These are phyloP conservation scores for Drosophila eugracilis DNA, from an alignment of 1,140 invertebrate species.

Conservation along the genomic window DNA sequence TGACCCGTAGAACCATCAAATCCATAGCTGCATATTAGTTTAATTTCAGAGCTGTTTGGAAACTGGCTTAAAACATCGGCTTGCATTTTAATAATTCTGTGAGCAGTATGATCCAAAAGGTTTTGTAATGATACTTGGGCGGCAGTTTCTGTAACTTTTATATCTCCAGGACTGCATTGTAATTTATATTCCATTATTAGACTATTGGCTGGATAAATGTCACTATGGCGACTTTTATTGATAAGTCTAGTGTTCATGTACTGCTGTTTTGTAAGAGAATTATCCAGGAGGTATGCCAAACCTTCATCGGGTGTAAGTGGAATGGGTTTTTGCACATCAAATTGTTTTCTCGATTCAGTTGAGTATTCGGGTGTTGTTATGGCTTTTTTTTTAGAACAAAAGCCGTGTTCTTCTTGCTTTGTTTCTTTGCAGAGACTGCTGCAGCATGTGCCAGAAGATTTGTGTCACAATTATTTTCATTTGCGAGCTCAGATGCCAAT, in stretches of 20 bases:
- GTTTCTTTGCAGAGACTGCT: background rate
- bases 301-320: conserved; percentile 6
- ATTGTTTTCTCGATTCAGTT: background rate
- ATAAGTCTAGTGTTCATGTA: conserved; percentile 5
- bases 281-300: background rate
- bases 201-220: no score
- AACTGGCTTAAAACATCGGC: no score
- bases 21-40: conserved; percentile 21
- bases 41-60: no score
- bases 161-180: no score
- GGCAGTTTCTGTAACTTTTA: no score
- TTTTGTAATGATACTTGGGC: no score
- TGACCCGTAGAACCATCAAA: conserved; percentile 22
- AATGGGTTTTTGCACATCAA: background rate
- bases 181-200: no score
- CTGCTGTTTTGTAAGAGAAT: background rate
- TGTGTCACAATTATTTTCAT: conserved; percentile 1
- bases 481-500: background rate
- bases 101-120: no score
- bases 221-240: background rate
- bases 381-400: background rate
- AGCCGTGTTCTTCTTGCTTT: no score
- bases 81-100: no score
- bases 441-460: conserved; percentile 2
- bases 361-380: background rate